Percentiles rank a stretch among this genome's conserved stretches.
These are phyloP conservation scores for Cenopis cana DNA, from an alignment of 2,888 invertebrate species.

Conservation along the genomic window DNA sequence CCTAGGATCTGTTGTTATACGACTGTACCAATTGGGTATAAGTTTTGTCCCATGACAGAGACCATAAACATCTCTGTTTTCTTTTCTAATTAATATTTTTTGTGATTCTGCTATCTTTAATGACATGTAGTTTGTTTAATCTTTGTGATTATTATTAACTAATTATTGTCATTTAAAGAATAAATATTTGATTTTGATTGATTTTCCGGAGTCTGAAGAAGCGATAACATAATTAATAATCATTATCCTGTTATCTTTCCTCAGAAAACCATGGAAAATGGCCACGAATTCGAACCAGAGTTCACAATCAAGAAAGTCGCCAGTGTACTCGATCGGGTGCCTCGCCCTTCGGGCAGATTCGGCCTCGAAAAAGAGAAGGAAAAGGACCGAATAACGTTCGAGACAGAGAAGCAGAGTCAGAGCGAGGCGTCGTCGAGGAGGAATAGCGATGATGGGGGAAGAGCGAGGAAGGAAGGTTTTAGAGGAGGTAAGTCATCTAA, in stretches of 20 bases:
- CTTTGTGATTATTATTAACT: too few relatives aligned
- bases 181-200: too few relatives aligned
- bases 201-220: too few relatives aligned
- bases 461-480: slow-evolving; percentile 61
- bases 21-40: too few relatives aligned
- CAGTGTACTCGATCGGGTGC: slow-evolving; percentile 55
- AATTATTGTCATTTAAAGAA: too few relatives aligned
- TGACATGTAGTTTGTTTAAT: too few relatives aligned
- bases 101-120: too few relatives aligned
- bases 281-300: slow-evolving; percentile 57
- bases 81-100: too few relatives aligned
- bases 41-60: too few relatives aligned
- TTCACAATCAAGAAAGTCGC: slow-evolving; percentile 58
- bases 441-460: slow-evolving; percentile 72
- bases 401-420: slow-evolving; percentile 59
- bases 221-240: too few relatives aligned
- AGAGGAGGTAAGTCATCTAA: slow-evolving; percentile 68
- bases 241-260: not conserved
- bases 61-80: too few relatives aligned
- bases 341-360: slow-evolving; percentile 46
- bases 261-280: slow-evolving; percentile 66
- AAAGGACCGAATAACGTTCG: slow-evolving; percentile 48
- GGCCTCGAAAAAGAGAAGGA: slow-evolving; percentile 44
- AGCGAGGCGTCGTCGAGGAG: slow-evolving; percentile 54
- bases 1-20: too few relatives aligned